Base-by-base conservation (phyloP, 2,113 vertebrate genomes). In the Alces alces region DNA sequence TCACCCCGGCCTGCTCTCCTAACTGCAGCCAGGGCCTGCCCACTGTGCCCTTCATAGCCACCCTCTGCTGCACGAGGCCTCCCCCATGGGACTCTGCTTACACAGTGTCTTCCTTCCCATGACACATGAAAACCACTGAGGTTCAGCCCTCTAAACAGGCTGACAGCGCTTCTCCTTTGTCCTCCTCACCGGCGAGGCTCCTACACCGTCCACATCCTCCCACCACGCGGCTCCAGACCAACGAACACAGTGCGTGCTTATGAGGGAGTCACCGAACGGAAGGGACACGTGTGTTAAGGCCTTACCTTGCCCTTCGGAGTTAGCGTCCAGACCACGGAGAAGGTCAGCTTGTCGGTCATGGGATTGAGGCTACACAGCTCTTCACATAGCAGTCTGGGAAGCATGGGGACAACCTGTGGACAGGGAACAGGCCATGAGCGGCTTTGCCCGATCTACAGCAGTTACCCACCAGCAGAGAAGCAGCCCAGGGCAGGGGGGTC, bases 301-400 rank as follows among this genome's bases (percentile, higher is more conserved):
- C 19, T 98, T 98, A 99, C 99, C 99, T 99, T 99, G 96, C 99
- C 99, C 98, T 99, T 98, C 0, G 99, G 99, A 94, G 99, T 99
- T 87, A 99, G 91, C 8, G 98, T 99, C 99, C 99, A 99, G 97
- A 99, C 99, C 97, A 99, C 99, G 0, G 99, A 99, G 98, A 99
- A 99, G 0, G 99, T 99, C 92, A 99, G 99, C 64, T 99, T 99
- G 97, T 99, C 99, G 0, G 61, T 98, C 99, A 99, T 99, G 95
- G 99, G 99, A 94, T 99, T 99, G 96, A 99, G 99, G 97, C 99
- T 99, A 98, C 99, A 99, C 60, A 99, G 98, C 96, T 99, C 99
- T 97, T 99, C 99, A 97, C 99, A 99, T 58, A 99, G 99, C 97
- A 99, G 98, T 84, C 99, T 98, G 25, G 99, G 99, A 96, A 99